These are phyloP conservation scores for Glyphotaelius pellucidus DNA, from an alignment of 2,888 invertebrate genomes.

Conservation along the genomic window DNA sequence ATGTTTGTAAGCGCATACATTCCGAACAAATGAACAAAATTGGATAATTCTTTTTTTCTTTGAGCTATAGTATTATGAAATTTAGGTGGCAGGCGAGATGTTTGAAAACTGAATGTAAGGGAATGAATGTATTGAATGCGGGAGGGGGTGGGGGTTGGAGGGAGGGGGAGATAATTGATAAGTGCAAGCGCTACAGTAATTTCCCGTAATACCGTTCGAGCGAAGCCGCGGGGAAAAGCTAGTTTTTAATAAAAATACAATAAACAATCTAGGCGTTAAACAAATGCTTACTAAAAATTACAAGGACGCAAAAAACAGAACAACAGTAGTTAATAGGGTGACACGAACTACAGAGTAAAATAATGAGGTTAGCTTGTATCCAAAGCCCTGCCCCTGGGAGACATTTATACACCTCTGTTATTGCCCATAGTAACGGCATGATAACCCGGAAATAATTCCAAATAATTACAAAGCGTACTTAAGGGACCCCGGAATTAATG, in stretches of 20 bases:
- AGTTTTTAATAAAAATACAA: not conserved
- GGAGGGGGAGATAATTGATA: too few relatives aligned
- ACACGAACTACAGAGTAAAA: not conserved
- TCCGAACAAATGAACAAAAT: too few relatives aligned
- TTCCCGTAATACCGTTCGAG: too few relatives aligned
- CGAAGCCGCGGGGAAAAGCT: too few relatives aligned
- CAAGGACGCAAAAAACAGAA: not conserved
- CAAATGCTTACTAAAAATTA: not conserved
- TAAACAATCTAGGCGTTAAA: not conserved
- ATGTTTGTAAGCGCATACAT: too few relatives aligned
- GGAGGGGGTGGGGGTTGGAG: too few relatives aligned
- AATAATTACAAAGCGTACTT: slow-evolving; percentile 28
- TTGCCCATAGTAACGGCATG: slow-evolving; percentile 22
- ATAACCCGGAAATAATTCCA: slow-evolving; percentile 33
- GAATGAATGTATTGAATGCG: too few relatives aligned
- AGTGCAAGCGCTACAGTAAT: too few relatives aligned
- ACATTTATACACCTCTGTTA: slow-evolving; percentile 27
- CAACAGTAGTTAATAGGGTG: not conserved
- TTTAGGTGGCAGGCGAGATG: too few relatives aligned
- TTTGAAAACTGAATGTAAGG: too few relatives aligned
- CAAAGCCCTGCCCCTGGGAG: not conserved
- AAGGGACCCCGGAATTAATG: slow-evolving; percentile 24
- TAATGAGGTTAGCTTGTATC: not conserved
- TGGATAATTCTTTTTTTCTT: too few relatives aligned
- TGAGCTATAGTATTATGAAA: too few relatives aligned